Evolutionary conservation across 1,140 invertebrate species (phyloP).

Genomic region (Lasioglossum baleicum): DNA sequence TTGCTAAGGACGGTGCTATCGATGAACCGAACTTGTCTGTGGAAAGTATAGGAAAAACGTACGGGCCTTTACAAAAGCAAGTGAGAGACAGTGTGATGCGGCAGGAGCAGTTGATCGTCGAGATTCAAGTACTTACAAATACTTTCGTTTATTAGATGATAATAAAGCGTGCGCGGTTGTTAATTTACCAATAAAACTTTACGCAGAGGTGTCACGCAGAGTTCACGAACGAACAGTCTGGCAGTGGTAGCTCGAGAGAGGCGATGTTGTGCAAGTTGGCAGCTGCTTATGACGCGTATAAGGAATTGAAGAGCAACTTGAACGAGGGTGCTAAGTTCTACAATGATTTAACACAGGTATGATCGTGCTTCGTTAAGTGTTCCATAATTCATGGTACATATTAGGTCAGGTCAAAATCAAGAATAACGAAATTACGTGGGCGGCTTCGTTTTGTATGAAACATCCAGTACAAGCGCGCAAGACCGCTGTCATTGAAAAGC

Average conservation of each 20-base stretch:
- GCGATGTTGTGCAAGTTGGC: slow-evolving; percentile 91
- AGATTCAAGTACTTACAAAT: slow-evolving; percentile 84
- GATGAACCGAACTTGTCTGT: slow-evolving; percentile 91
- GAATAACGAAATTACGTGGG: too few species aligned
- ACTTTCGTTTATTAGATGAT: neutral
- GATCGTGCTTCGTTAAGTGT: neutral
- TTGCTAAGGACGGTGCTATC: slow-evolving; percentile 91
- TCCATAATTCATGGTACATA: too few species aligned
- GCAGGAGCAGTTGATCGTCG: slow-evolving; percentile 89
- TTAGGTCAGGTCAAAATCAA: too few species aligned
- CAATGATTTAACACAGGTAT: slow-evolving; percentile 94
- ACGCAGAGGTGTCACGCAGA: slow-evolving; percentile 85
- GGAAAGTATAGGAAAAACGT: slow-evolving; percentile 88
- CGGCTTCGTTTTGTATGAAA: too few species aligned
- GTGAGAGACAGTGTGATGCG: slow-evolving; percentile 87
- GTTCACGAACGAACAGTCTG: slow-evolving; percentile 87
- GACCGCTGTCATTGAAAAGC: neutral
- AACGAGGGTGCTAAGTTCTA: slow-evolving; percentile 99
- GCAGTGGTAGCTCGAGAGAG: slow-evolving; percentile 86
- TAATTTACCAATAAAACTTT: slow-evolving; percentile 41
- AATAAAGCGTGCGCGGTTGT: neutral
- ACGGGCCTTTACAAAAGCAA: slow-evolving; percentile 90
- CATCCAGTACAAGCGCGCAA: too few species aligned
- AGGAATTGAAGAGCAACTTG: slow-evolving; percentile 93
- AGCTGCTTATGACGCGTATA: slow-evolving; percentile 93